Base-by-base conservation (phyloP, 1,140 invertebrate genomes). In the Drosophila seguyi region DNA sequence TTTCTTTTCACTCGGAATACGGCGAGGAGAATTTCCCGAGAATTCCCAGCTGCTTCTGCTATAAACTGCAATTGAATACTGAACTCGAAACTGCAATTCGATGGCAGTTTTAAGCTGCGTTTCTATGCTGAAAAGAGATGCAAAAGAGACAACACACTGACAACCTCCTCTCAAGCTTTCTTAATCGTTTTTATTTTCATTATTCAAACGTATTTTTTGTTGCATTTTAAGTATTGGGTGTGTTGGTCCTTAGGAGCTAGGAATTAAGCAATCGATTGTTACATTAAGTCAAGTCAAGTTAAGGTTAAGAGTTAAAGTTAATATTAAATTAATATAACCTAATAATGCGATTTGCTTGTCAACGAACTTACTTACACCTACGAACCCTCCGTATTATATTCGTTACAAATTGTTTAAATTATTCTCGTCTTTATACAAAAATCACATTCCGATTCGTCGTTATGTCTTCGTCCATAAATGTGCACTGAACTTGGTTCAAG, bases 391-490 rank as follows among this genome's bases (percentile, higher is more conserved):
- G 29, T 44, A 72, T 53, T 44, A 72, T 53, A 72, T 73, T 59
- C 47, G 55, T 63, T 80, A 75, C 45, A 74, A 61, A 56, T 36
- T 59, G 67, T 48, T 78, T 79, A 73, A 63, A 58, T 73, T 59
- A 73, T 79, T 44, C 53, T 61, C 71, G 73, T 65, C 63, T 73
- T 63, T 84, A 72, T 81, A 74, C 72, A 77, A 85, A 84, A 76
- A 85, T 85, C 81, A 85, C 81, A 84, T 79, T 69, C 71, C 71
- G 76, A 85, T 83, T 77, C 62, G 62, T 77, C 62, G 62, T 77
- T 77, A 76, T 66, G 44, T 75, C 31, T 76, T 45, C 39, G 57
- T 48, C 45, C 22, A n/a, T 34, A 50, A 52, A 44, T 75, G 45
- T 57, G 44, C 39, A 52, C 34, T 74, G 66, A 72, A 72, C 65